Evolutionary conservation across 2,113 vertebrate genomes (phyloP).

Genomic region (Sturnira hondurensis): DNA sequence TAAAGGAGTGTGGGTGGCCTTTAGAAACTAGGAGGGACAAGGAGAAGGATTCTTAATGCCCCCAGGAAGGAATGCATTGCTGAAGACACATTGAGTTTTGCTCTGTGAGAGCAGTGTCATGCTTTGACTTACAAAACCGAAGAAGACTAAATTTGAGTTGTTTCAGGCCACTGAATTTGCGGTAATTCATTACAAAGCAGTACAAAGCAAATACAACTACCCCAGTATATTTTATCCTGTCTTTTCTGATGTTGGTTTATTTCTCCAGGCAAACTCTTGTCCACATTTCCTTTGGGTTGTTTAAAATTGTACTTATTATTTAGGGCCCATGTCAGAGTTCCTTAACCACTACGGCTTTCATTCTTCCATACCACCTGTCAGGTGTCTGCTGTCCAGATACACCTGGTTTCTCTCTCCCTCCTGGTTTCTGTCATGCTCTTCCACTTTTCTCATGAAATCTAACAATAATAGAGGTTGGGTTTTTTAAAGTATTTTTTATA

Average conservation of each 20-base stretch:
- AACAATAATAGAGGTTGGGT: not conserved
- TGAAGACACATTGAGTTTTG: not conserved
- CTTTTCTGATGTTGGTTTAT: not conserved
- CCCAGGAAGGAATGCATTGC: not conserved
- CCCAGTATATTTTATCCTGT: not conserved
- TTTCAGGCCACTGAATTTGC: not conserved
- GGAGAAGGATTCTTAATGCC: not conserved
- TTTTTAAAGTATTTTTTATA: too few species aligned
- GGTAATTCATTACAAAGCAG: not conserved
- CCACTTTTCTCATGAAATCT: not conserved
- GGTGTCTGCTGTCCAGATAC: not conserved
- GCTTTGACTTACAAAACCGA: not conserved
- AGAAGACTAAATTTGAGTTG: not conserved
- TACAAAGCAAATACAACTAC: not conserved
- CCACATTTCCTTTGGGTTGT: not conserved
- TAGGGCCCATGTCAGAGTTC: not conserved
- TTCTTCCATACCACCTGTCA: not conserved
- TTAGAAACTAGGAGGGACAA: not conserved
- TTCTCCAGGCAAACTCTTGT: conserved; percentile 11
- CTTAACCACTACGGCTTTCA: not conserved
- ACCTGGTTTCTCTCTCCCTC: not conserved
- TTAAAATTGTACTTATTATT: not conserved
- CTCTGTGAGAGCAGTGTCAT: not conserved
- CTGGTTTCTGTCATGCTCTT: not conserved
- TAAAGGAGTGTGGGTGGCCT: not conserved